These are phyloP conservation scores for Ardeotis arabs DNA, from an alignment of 2,113 vertebrate genomes.

Conservation along the genomic window DNA sequence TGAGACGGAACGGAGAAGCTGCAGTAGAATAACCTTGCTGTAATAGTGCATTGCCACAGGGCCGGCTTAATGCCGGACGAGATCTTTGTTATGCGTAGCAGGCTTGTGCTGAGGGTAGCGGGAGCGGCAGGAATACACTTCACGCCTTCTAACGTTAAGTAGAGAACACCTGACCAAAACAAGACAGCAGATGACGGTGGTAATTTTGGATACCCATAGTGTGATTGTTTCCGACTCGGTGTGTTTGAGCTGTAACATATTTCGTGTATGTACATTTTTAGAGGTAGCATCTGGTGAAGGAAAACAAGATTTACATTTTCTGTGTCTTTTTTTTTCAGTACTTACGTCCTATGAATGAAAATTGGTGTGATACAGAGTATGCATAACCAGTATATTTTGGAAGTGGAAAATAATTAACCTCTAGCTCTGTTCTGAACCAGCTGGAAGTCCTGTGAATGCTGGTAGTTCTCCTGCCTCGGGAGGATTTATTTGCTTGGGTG, in stretches of 20 bases:
- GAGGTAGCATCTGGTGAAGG: neutral
- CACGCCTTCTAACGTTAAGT: rapidly evolving
- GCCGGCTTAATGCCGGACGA: rapidly evolving
- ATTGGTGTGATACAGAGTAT: neutral
- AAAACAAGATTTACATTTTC: neutral
- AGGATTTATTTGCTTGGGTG: neutral
- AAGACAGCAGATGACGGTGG: neutral
- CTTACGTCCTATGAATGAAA: neutral
- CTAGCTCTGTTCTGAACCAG: neutral
- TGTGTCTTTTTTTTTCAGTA: neutral
- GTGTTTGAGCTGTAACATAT: neutral
- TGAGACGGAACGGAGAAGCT: neutral
- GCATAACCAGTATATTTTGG: neutral
- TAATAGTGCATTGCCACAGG: neutral
- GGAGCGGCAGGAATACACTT: neutral
- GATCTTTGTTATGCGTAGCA: neutral
- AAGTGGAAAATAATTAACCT: neutral
- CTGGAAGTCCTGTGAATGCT: neutral
- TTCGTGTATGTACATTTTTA: neutral
- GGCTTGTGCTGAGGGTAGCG: neutral
- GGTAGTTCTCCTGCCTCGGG: neutral
- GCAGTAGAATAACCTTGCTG: neutral
- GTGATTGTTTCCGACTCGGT: rapidly evolving
- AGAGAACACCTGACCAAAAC: neutral
- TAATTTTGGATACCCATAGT: neutral